Percentiles rank a stretch among this genome's conserved stretches.
phyloP scores from a whole-genome alignment of 2,888 invertebrate genomes.

The Drosophila neotestacea region DNA sequence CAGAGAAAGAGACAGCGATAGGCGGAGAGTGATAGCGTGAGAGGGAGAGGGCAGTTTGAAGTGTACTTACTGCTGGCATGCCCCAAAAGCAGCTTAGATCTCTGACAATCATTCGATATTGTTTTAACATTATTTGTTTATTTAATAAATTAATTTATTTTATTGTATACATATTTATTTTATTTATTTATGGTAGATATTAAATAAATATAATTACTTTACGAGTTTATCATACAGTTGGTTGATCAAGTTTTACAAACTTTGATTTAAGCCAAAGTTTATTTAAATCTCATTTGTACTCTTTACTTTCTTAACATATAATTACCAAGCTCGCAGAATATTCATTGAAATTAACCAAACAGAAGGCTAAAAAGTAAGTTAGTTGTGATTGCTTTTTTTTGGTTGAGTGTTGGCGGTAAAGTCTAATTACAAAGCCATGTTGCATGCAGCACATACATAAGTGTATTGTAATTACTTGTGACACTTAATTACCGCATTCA shows the following conservation, averaged over 20 bases:
- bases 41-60: conserved; percentile 8
- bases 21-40: conserved; percentile 2
- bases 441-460: conserved; percentile 71
- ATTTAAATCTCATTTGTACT: not conserved
- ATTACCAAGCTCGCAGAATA: conserved; percentile 67
- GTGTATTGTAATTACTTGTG: conserved; percentile 81
- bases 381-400: conserved; percentile 25
- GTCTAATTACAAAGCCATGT: conserved; percentile 77
- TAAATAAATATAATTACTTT: not conserved
- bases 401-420: conserved; percentile 67
- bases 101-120: conserved; percentile 2
- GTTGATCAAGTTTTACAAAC: conserved; percentile 25
- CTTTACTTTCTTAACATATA: conserved; percentile 55
- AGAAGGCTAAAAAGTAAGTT: conserved; percentile 1
- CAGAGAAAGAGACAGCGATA: conserved; percentile 18
- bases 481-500: conserved; percentile 79
- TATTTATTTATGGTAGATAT: not conserved
- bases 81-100: conserved; percentile 2
- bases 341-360: conserved; percentile 68
- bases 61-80: conserved; percentile 14
- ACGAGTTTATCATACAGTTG: not conserved
- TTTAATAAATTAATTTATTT: not conserved
- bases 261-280: conserved; percentile 30
- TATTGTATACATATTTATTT: not conserved
- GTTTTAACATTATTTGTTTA: not conserved